Evolutionary conservation across 1,140 invertebrate genomes (phyloP).

Genomic region (Achroia grisella): DNA sequence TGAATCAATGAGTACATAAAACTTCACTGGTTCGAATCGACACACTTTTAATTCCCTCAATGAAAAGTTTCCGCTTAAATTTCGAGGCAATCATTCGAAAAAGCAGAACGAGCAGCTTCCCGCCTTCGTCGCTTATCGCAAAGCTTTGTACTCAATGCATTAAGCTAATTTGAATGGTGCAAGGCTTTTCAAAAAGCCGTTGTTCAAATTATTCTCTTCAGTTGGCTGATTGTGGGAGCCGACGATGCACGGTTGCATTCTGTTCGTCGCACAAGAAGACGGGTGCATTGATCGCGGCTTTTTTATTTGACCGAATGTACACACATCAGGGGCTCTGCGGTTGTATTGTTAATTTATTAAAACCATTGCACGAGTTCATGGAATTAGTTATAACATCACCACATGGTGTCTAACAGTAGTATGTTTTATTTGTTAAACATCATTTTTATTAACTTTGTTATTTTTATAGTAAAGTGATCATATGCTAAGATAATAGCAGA

Average conservation of each 20-base stretch:
- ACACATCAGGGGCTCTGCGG: slow-evolving; percentile 24
- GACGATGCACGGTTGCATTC: slow-evolving; percentile 46
- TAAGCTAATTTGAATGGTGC: slow-evolving; percentile 71
- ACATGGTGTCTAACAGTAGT: too few relatives aligned
- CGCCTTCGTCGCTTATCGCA: slow-evolving; percentile 50
- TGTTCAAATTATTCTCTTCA: slow-evolving; percentile 63
- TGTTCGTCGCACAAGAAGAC: slow-evolving; percentile 46
- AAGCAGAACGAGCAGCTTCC: slow-evolving; percentile 30
- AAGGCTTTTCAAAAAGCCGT: slow-evolving; percentile 60
- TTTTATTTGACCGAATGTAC: slow-evolving; percentile 38
- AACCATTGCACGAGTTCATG: slow-evolving; percentile 17
- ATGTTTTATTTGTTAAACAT: background rate
- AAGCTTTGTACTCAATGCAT: slow-evolving; percentile 63
- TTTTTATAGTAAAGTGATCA: background rate
- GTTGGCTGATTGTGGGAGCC: slow-evolving; percentile 47
- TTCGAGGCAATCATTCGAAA: slow-evolving; percentile 9
- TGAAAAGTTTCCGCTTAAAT: slow-evolving; percentile 9
- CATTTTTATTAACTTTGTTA: background rate
- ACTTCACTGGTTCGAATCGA: background rate
- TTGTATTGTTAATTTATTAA: slow-evolving; percentile 34
- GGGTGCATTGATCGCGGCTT: slow-evolving; percentile 45
- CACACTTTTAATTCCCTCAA: slow-evolving; percentile 6
- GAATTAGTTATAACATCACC: too few relatives aligned
- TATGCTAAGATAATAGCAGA: slow-evolving; percentile 25
- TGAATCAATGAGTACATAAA: background rate